Evolutionary conservation across 2,797 vertebrate species (phyloP).

Genomic region (Catostomus latipinnis): DNA sequence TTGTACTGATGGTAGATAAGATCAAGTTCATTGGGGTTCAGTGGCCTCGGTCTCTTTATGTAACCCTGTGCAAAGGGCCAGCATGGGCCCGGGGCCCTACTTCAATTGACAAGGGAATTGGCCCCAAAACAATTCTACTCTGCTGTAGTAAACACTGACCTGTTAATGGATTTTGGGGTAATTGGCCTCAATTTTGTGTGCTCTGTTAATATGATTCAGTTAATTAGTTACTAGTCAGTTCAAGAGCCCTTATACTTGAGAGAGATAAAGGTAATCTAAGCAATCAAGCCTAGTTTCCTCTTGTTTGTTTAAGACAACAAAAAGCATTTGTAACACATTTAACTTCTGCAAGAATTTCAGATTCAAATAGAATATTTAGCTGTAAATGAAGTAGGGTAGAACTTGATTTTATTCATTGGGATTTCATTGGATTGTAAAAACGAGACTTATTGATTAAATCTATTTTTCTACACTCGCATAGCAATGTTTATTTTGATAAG

Average conservation of each 20-base stretch:
- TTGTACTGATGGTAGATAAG: slow-evolving; percentile 36
- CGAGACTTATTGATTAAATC: too few species aligned
- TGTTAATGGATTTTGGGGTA: slow-evolving; percentile 21
- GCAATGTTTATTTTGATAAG: too few species aligned
- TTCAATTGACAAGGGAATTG: slow-evolving; percentile 8
- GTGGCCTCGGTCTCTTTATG: slow-evolving; percentile 41
- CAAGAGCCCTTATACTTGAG: background rate
- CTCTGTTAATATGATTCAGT: background rate
- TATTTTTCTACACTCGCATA: too few species aligned
- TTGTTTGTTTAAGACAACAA: background rate
- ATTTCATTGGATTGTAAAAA: background rate
- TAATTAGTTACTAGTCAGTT: slow-evolving; percentile 29
- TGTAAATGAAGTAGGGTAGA: too few species aligned
- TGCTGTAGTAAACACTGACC: slow-evolving; percentile 27
- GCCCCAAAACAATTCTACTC: slow-evolving; percentile 3
- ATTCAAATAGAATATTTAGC: background rate
- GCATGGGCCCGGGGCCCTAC: slow-evolving; percentile 26
- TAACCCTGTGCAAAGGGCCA: slow-evolving; percentile 21
- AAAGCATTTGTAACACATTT: background rate
- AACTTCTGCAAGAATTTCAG: background rate
- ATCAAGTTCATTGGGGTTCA: slow-evolving; percentile 34
- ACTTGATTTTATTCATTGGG: too few species aligned
- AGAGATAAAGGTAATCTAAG: background rate
- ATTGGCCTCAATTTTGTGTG: slow-evolving; percentile 1
- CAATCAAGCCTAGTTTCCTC: background rate